Evolutionary conservation across 1,140 invertebrate species (phyloP), one percentile per base, ranked within the genome.

Genomic region (Euwallacea similis): DNA sequence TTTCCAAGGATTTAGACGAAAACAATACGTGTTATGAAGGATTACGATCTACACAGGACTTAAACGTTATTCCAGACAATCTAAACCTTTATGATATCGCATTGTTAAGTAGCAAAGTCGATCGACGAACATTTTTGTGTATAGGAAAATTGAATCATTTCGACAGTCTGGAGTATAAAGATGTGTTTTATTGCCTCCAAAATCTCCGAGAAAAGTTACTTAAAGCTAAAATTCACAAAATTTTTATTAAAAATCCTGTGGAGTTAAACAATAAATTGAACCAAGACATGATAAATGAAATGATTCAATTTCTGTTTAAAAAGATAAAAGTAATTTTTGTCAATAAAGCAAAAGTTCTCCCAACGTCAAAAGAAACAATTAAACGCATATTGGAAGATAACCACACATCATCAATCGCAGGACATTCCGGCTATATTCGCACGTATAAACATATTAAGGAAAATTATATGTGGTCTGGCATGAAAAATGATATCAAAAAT

Each of bases 1-100:
- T 63, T 67, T 77, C 77, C 10, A 67, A 76, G 71, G 78, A 79
- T 71, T 54, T 78, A 65, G 75, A 78, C 50, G 74, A 75, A 67
- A 71, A 56, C 50, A 78, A 79, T 67, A 53, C 64, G 43, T 74
- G 73, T 66, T 77, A 44, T 61, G 66, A 75, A 63, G 75, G 65
- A 16, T 33, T 79, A 7, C 60, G 21, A 16, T 33, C 42, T 15
- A 63, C 50, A 7, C 71, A 76, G 10, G 75, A 77, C 73, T 10
- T 75, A n/a, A 63, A 60, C 42, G 62, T 74, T 54, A 44, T 43
- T 10, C n/a, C 13, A 43, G 66, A 73, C 15, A 42, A 65, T 42
- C 54, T 71, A 54, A 73, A 16, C 13, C 13, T 76, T 9, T 72
- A 73, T 21, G 62, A 73, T 47, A 16, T 56, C 16, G 56, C 73